phyloP scores from a whole-genome alignment of 2,797 vertebrate species.

The Melanogrammus aeglefinus region DNA sequence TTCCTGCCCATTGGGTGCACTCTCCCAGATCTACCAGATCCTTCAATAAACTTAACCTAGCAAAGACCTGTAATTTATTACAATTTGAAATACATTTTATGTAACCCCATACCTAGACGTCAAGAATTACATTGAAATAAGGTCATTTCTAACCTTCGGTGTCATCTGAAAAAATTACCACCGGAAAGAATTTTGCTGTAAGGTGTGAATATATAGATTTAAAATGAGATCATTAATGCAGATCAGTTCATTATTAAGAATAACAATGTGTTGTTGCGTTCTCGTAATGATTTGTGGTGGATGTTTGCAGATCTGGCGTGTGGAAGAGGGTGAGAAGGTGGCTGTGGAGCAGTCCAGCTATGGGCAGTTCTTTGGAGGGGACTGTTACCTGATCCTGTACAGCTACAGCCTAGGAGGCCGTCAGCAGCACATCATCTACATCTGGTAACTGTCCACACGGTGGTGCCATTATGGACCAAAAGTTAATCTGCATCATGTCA shows the following conservation, averaged over 20 bases:
- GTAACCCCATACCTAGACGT: not conserved
- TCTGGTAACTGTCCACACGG: slow-evolving; percentile 59
- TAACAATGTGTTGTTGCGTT: not conserved
- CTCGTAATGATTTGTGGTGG: not conserved
- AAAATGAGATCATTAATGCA: not conserved
- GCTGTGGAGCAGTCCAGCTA: slow-evolving; percentile 58
- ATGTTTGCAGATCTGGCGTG: slow-evolving; percentile 73
- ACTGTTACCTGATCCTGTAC: slow-evolving; percentile 79
- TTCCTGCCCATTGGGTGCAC: too few species aligned
- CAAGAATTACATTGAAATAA: not conserved
- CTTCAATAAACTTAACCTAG: not conserved
- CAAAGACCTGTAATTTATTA: not conserved
- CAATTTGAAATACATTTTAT: not conserved
- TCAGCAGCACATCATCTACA: slow-evolving; percentile 74
- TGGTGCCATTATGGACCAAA: not conserved
- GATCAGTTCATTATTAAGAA: not conserved
- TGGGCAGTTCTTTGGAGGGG: slow-evolving; percentile 78
- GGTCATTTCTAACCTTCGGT: not conserved
- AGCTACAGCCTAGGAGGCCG: slow-evolving; percentile 52
- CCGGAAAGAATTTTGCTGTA: not conserved
- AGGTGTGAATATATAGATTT: not conserved
- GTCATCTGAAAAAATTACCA: not conserved
- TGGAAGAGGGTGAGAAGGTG: slow-evolving; percentile 61
- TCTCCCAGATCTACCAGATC: too few species aligned
- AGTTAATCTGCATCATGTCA: not conserved